Conservation (phyloP, 1,140 invertebrate genomes). For the Eumeta japonica region DNA sequence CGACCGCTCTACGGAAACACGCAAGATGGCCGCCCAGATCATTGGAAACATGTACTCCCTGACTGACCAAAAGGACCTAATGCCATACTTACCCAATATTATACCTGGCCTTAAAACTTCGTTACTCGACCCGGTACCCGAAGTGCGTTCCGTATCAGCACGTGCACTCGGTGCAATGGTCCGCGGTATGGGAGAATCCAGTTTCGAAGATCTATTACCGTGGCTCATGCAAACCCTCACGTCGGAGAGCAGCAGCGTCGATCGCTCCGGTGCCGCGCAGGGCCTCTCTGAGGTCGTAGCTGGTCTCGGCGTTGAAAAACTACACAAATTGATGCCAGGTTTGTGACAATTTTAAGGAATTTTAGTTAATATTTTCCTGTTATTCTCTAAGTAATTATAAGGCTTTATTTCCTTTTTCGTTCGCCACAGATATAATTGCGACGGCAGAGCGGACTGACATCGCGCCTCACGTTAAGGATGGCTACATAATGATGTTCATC, state of each 20-base stretch:
- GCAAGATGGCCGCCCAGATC: slow-evolving; percentile 98
- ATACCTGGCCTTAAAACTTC: slow-evolving; percentile 96
- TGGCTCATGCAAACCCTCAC: slow-evolving; percentile 99
- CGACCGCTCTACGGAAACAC: slow-evolving; percentile 94
- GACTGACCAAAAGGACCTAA: slow-evolving; percentile 97
- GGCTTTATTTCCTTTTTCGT: slow-evolving; percentile 3
- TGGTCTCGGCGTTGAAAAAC: slow-evolving; percentile 90
- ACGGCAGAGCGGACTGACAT: slow-evolving; percentile 94
- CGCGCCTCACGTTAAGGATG: slow-evolving; percentile 96
- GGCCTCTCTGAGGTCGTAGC: slow-evolving; percentile 93
- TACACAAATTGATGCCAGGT: slow-evolving; percentile 93
- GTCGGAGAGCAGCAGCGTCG: slow-evolving; percentile 92
- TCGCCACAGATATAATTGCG: slow-evolving; percentile 89
- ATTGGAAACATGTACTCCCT: slow-evolving; percentile 99
- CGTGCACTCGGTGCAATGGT: slow-evolving; percentile 97
- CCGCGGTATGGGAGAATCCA: slow-evolving; percentile 90
- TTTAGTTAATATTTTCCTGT: too few relatives aligned
- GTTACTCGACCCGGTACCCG: slow-evolving; percentile 89
- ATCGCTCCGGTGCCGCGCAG: slow-evolving; percentile 97
- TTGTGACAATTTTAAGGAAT: too few relatives aligned
- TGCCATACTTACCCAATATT: slow-evolving; percentile 94
- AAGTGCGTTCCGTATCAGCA: slow-evolving; percentile 86
- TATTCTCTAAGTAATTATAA: slow-evolving; percentile 2
- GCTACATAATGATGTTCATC: slow-evolving; percentile 99
- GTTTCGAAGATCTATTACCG: slow-evolving; percentile 91